Percentiles rank a stretch among this genome's conserved stretches.
These are phyloP conservation scores for Chelonia mydas DNA, from an alignment of 2,797 vertebrate genomes.

Conservation along the genomic window DNA sequence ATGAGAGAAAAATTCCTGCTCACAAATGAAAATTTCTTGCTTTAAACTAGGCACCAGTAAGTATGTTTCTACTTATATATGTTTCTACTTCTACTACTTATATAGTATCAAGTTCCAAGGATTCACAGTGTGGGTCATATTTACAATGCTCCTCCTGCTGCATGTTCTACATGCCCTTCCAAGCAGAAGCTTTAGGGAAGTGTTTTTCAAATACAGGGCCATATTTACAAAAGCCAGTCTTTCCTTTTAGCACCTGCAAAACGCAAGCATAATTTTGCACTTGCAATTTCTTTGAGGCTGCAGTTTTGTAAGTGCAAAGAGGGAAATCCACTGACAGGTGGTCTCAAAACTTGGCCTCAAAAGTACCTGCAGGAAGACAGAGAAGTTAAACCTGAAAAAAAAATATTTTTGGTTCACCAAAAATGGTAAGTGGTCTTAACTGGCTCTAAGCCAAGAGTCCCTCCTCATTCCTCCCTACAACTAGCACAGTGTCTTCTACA, in stretches of 20 bases:
- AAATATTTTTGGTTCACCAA: conserved; percentile 16
- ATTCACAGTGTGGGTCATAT: not conserved
- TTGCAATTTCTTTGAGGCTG: not conserved
- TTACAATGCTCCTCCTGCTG: not conserved
- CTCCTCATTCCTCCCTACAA: not conserved
- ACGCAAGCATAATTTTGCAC: conserved; percentile 17
- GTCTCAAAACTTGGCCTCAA: not conserved
- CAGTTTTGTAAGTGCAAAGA: not conserved
- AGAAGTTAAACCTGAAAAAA: conserved; percentile 16
- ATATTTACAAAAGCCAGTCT: not conserved
- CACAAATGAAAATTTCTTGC: not conserved
- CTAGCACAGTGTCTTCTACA: not conserved
- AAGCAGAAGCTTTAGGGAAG: not conserved
- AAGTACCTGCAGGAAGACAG: not conserved
- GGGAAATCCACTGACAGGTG: not conserved
- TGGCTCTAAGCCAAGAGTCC: not conserved
- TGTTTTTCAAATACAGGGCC: fast-evolving
- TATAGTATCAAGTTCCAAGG: not conserved
- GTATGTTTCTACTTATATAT: not conserved
- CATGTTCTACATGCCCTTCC: not conserved
- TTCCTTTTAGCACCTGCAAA: conserved; percentile 8
- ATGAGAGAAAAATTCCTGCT: fast-evolving
- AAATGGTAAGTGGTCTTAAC: not conserved
- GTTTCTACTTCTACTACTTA: no score
- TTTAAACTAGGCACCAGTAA: not conserved